These are phyloP conservation scores for Eilema depressum DNA, from an alignment of 2,888 invertebrate genomes.

Conservation along the genomic window DNA sequence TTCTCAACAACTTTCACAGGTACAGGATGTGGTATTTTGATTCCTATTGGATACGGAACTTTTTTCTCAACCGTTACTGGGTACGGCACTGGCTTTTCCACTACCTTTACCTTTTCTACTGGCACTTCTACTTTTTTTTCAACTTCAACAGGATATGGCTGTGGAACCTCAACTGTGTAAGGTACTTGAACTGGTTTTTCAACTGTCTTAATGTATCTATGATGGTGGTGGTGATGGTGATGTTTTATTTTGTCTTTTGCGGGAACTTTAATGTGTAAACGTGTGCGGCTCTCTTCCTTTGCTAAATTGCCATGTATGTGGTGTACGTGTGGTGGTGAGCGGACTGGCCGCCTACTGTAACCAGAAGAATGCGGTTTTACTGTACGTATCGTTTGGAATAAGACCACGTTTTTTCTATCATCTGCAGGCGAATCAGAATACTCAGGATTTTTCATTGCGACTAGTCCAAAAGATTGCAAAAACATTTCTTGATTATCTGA, in stretches of 20 bases:
- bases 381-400: constrained; percentile 68
- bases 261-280: constrained; percentile 60
- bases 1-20: constrained; percentile 85
- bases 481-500: constrained; percentile 67
- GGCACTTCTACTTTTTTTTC: constrained; percentile 78
- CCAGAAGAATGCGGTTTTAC: constrained; percentile 69
- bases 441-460: constrained; percentile 65
- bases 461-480: constrained; percentile 73
- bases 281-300: constrained; percentile 63
- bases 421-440: constrained; percentile 51
- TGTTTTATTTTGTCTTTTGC: constrained; percentile 84
- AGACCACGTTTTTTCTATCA: constrained; percentile 68
- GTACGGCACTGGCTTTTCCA: constrained; percentile 75
- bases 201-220: constrained; percentile 88
- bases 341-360: constrained; percentile 68
- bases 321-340: constrained; percentile 56
- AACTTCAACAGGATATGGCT: constrained; percentile 82
- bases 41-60: constrained; percentile 79
- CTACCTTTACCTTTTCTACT: constrained; percentile 71
- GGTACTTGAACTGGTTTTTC: constrained; percentile 85
- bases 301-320: constrained; percentile 64
- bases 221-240: constrained; percentile 89
- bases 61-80: constrained; percentile 80
- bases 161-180: constrained; percentile 85
- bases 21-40: constrained; percentile 80